Base-by-base conservation (phyloP, 2,888 invertebrate genomes). In the Dromius quadrimaculatus region DNA sequence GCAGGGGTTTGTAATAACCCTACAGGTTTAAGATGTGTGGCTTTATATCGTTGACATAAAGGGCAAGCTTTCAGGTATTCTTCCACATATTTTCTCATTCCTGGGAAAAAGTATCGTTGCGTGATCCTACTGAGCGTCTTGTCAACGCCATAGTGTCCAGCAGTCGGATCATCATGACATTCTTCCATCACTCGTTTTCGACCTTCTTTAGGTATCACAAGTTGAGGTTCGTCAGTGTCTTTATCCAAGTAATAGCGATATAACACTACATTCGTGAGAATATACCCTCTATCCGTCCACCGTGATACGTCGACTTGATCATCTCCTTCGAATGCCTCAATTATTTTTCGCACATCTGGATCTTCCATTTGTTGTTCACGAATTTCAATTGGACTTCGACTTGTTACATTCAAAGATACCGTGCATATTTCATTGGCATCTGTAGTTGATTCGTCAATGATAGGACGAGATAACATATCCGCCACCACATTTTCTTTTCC, bases 151-250 rank as follows among this genome's bases (percentile, higher is more conserved):
- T 74, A 72, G 17, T 75, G 73, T 0, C 71, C 73, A 4, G 0
- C 85, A 82, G 63, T 85, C 81, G 15, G 80, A 71, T 76, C 83
- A 83, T 74, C 84, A 83, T 79, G 78, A 13, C 73, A 76, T 2
- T 28, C 73, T 2, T 11, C 11, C 20, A 76, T 22, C 2, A 77
- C 43, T 4, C 72, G 63, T 0, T 41, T 17, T 17, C 74, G 45
- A 32, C 74, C 75, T 0, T 75, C 72, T 9, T 32, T 22, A 0
- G 77, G 77, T 0, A 73, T 64, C 0, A 73, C 72, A 1, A 71
- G 45, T 63, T 72, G 72, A 1, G 73, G 63, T 5, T 74, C 72
- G 15, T 75, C 74, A 0, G 34, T 1, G 0, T 74, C 73, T 1
- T 11, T 11, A 1, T 61, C 62, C 0, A 57, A 71, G 0, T n/a